Percentiles rank a stretch among this genome's conserved stretches.
Conservation (phyloP, 23 tunicate genomes). For the Aplidium turbinatum region DNA sequence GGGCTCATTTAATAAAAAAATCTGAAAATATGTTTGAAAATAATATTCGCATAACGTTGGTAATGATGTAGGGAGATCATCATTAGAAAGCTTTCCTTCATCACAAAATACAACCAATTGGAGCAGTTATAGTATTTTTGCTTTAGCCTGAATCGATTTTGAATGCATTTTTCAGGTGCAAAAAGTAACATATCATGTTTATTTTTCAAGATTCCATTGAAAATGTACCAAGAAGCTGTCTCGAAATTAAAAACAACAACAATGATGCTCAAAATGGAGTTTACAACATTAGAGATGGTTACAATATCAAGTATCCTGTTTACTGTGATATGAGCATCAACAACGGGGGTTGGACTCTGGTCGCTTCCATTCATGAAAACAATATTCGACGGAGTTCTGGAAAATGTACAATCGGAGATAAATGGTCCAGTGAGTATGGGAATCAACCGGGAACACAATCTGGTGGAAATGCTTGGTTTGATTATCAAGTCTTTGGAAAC, state of each 20-base stretch:
- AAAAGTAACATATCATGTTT: too few relatives aligned
- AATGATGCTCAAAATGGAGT: constrained; percentile 21
- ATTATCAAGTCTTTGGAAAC: constrained; percentile 58
- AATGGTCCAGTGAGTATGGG: constrained; percentile 75
- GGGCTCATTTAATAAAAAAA: too few relatives aligned
- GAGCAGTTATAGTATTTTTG: too few relatives aligned
- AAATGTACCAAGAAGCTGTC: constrained; percentile 17
- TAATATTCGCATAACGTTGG: too few relatives aligned
- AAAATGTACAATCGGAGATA: constrained; percentile 52
- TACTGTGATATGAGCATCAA: constrained; percentile 43
- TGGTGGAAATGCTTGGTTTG: constrained; percentile 57
- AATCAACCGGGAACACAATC: not conserved
- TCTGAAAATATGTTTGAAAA: too few relatives aligned
- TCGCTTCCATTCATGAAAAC: constrained; percentile 53
- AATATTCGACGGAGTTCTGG: constrained; percentile 29
- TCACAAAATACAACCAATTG: too few relatives aligned
- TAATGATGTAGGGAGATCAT: too few relatives aligned
- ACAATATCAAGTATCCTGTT: constrained; percentile 13
- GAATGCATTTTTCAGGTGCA: too few relatives aligned
- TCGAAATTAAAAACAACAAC: not conserved
- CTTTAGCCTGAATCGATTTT: too few relatives aligned
- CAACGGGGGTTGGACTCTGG: constrained; percentile 50
- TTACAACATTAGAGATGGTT: constrained; percentile 23
- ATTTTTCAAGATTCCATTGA: too few relatives aligned
- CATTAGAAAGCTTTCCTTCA: too few relatives aligned